These are phyloP conservation scores for Catostomus latipinnis DNA, from an alignment of 2,797 vertebrate species.

Conservation along the genomic window DNA sequence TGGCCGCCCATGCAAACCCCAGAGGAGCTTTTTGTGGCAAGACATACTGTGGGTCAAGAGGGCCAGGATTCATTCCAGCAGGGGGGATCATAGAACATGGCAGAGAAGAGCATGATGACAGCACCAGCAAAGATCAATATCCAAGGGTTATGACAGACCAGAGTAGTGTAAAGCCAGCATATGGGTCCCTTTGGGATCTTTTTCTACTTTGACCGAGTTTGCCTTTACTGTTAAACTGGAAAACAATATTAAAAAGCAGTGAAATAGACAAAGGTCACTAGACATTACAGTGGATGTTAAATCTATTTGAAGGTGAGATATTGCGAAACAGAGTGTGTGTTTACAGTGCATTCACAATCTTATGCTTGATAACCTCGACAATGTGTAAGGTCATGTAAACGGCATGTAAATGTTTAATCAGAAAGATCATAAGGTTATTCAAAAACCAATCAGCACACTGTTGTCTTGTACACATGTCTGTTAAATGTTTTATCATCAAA, in stretches of 20 bases:
- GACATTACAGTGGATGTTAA: too few relatives aligned
- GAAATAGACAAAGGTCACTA: neutral
- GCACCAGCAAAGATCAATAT: constrained; percentile 42
- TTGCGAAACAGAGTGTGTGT: too few relatives aligned
- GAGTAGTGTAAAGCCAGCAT: constrained; percentile 53
- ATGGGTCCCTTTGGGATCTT: neutral
- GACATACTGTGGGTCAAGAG: constrained; percentile 35
- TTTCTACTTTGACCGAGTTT: neutral
- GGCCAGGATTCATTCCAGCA: constrained; percentile 31
- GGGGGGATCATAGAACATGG: constrained; percentile 24
- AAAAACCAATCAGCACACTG: too few relatives aligned
- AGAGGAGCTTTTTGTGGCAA: constrained; percentile 28
- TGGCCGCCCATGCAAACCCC: constrained; percentile 3
- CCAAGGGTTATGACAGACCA: constrained; percentile 47
- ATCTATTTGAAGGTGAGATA: too few relatives aligned
- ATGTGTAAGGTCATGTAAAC: too few relatives aligned
- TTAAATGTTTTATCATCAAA: too few relatives aligned
- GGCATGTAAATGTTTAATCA: too few relatives aligned
- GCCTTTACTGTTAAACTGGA: neutral
- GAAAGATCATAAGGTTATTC: too few relatives aligned
- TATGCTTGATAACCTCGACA: too few relatives aligned
- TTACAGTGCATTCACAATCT: too few relatives aligned
- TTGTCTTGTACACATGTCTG: too few relatives aligned
- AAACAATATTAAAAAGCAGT: neutral
- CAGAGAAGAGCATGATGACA: constrained; percentile 27